Conservation (phyloP, 2,113 vertebrate species). For the Microtus ochrogaster region DNA sequence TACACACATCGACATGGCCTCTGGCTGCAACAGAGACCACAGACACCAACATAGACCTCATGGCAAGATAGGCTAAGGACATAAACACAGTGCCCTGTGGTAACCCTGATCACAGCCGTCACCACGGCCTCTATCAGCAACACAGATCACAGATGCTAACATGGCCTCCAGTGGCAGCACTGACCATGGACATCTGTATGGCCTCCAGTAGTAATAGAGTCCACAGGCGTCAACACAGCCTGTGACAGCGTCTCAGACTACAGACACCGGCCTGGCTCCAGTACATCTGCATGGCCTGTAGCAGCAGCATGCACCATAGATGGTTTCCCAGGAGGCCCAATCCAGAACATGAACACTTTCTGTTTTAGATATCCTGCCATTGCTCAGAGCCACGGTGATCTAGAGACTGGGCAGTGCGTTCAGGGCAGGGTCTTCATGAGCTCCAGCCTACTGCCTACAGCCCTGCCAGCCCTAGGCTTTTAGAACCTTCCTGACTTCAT, state of each 20-base stretch:
- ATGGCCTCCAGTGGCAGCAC: neutral
- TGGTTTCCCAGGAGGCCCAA: neutral
- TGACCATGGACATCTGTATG: too few relatives aligned
- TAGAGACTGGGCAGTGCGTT: neutral
- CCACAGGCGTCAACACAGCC: neutral
- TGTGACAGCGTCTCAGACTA: neutral
- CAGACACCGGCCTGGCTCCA: neutral
- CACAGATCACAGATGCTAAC: neutral
- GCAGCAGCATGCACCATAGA: neutral
- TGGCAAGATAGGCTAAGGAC: too few relatives aligned
- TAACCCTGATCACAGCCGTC: neutral
- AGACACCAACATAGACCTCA: too few relatives aligned
- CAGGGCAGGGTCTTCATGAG: neutral
- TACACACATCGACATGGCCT: too few relatives aligned
- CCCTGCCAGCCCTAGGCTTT: neutral
- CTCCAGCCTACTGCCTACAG: neutral
- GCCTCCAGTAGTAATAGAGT: neutral
- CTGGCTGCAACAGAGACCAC: too few relatives aligned
- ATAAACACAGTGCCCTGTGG: too few relatives aligned
- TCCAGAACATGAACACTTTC: neutral
- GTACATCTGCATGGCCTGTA: neutral
- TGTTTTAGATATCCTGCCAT: neutral
- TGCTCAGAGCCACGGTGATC: neutral
- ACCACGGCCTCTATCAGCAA: neutral
- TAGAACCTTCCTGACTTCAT: neutral